A percentile compares a stretch with the other conserved stretches of the same genome.
Evolutionary conservation across 2,113 vertebrate genomes (phyloP).

Genomic region (Otus sunia): DNA sequence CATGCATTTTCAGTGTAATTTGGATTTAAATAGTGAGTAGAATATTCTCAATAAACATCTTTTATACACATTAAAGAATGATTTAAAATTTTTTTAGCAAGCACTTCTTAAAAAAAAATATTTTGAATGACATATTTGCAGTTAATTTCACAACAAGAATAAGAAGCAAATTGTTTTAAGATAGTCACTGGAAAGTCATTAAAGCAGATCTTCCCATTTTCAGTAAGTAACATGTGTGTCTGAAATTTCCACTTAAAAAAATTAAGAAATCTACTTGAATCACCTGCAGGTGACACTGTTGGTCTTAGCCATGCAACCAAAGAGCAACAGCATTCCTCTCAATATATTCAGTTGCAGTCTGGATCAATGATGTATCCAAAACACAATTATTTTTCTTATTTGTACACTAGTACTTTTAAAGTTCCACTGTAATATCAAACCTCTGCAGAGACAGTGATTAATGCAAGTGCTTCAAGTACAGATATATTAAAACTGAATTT

Average conservation of each 20-base stretch:
- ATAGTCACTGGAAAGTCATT: background rate
- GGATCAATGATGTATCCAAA: constrained; percentile 47
- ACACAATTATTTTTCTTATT: constrained; percentile 2
- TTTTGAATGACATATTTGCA: background rate
- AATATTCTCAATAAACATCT: background rate
- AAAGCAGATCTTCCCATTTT: background rate
- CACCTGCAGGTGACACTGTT: constrained; percentile 75
- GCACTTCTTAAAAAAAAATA: background rate
- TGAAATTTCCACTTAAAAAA: background rate
- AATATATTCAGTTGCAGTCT: background rate
- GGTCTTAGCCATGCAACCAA: constrained; percentile 32
- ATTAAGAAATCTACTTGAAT: constrained; percentile 1
- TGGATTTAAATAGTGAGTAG: background rate
- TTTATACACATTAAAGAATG: background rate
- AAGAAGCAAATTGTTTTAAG: background rate
- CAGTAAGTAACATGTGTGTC: background rate
- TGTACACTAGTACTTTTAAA: background rate
- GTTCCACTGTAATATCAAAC: background rate
- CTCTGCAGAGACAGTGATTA: constrained; percentile 43
- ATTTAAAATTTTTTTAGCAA: background rate
- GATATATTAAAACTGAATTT: constrained; percentile 17
- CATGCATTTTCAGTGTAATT: background rate
- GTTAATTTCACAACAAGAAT: background rate
- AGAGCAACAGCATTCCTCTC: background rate
- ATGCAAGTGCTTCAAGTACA: constrained; percentile 16